Evolutionary conservation across 2,888 invertebrate species (phyloP).

Genomic region (Argyresthia goedartella): DNA sequence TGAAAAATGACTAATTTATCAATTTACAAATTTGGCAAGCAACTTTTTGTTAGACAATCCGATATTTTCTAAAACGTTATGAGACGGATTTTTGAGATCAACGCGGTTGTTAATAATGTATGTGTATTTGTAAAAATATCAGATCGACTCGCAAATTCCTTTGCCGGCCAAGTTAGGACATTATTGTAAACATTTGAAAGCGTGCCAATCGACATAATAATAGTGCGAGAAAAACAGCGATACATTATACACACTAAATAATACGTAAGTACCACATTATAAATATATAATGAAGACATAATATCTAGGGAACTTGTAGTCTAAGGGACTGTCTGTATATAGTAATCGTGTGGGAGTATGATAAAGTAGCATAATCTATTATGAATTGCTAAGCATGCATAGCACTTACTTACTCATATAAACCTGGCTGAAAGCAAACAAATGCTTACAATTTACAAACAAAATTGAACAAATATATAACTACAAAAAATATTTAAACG

Average conservation of each 20-base stretch:
- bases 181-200: slow-evolving; percentile 71
- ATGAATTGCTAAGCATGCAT: slow-evolving; percentile 71
- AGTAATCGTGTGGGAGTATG: background rate
- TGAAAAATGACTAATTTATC: too few relatives aligned
- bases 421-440: slow-evolving; percentile 62
- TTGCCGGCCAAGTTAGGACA: too few relatives aligned
- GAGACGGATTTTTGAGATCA: too few relatives aligned
- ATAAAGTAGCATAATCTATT: slow-evolving; percentile 42
- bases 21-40: too few relatives aligned
- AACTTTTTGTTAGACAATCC: too few relatives aligned
- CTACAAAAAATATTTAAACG: slow-evolving; percentile 5
- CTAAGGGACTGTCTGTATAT: background rate
- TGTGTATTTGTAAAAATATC: too few relatives aligned
- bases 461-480: slow-evolving; percentile 16
- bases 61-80: too few relatives aligned
- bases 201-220: slow-evolving; percentile 52
- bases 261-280: slow-evolving; percentile 64
- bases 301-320: too few relatives aligned
- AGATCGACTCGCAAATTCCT: slow-evolving; percentile 53
- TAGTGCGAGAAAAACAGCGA: slow-evolving; percentile 50
- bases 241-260: slow-evolving; percentile 21
- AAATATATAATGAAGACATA: slow-evolving; percentile 1
- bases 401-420: slow-evolving; percentile 51
- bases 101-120: too few relatives aligned
- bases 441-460: slow-evolving; percentile 71